phyloP scores from a whole-genome alignment of 1,140 invertebrate genomes.

The Zaprionus ghesquierei region DNA sequence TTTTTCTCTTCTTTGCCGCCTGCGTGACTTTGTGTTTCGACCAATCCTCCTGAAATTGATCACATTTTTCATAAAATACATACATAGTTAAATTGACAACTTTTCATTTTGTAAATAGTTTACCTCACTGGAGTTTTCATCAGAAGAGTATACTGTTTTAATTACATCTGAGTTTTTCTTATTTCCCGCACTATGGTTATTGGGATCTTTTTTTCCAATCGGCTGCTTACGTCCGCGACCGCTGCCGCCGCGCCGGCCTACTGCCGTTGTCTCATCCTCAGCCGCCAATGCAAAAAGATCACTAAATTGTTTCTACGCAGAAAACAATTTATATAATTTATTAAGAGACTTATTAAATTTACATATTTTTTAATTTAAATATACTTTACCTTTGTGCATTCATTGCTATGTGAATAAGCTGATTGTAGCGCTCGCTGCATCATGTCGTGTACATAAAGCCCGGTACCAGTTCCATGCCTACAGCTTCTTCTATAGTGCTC shows the following conservation, averaged over 20 bases:
- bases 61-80: not conserved
- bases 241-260: conserved; percentile 75
- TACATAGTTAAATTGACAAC: not conserved
- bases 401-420: conserved; percentile 90
- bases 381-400: conserved; percentile 85
- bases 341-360: not conserved
- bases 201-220: conserved; percentile 75
- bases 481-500: conserved; percentile 93
- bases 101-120: not conserved
- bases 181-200: conserved; percentile 67
- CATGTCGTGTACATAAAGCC: conserved; percentile 87
- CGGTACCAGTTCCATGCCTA: conserved; percentile 85
- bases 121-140: conserved; percentile 80
- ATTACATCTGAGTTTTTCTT: conserved; percentile 76
- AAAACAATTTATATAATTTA: not conserved
- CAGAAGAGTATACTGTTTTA: conserved; percentile 78
- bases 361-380: not conserved
- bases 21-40: conserved; percentile 75
- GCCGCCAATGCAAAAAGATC: conserved; percentile 96
- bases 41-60: conserved; percentile 72
- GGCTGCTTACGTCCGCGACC: conserved; percentile 78
- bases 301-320: conserved; percentile 91
- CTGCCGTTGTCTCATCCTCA: conserved; percentile 88
- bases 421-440: conserved; percentile 95
- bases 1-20: conserved; percentile 78